Conservation (phyloP, 2,888 invertebrate species). For the Hypsopygia costalis region DNA sequence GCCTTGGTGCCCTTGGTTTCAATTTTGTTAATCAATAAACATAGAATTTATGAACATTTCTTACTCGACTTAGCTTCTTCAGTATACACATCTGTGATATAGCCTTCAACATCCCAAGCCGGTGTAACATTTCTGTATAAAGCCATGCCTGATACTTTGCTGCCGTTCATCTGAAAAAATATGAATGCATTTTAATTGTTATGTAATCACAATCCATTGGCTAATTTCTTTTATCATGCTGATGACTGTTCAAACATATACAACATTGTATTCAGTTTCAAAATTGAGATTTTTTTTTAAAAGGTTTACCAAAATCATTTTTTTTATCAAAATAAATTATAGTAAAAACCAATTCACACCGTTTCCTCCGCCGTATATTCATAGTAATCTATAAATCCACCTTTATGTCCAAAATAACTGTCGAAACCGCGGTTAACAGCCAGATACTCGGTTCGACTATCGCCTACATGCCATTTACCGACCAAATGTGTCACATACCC, state of each 20-base stretch:
- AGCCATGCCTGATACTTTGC: conserved; percentile 67
- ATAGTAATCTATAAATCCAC: conserved; percentile 90
- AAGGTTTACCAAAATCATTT: too few relatives aligned
- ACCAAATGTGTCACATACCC: conserved; percentile 89
- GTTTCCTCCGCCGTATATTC: conserved; percentile 65
- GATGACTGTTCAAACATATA: too few relatives aligned
- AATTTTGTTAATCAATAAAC: neutral
- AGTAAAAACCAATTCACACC: conserved; percentile 35
- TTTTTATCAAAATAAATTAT: too few relatives aligned
- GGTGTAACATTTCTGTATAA: conserved; percentile 71
- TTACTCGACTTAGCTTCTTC: conserved; percentile 80
- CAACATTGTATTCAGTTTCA: too few relatives aligned
- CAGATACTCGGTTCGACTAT: conserved; percentile 74
- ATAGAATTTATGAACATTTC: conserved; percentile 10
- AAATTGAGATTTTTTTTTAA: too few relatives aligned
- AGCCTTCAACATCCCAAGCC: conserved; percentile 80
- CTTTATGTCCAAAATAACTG: conserved; percentile 92
- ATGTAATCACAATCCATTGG: too few relatives aligned
- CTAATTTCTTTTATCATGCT: too few relatives aligned
- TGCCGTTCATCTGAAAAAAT: conserved; percentile 39
- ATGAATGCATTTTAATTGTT: neutral
- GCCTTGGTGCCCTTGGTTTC: too few relatives aligned
- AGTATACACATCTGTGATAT: conserved; percentile 86
- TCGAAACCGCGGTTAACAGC: conserved; percentile 90
- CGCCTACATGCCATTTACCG: conserved; percentile 90